Evolutionary conservation across 2,113 vertebrate species (phyloP).

Genomic region (Saccopteryx leptura): DNA sequence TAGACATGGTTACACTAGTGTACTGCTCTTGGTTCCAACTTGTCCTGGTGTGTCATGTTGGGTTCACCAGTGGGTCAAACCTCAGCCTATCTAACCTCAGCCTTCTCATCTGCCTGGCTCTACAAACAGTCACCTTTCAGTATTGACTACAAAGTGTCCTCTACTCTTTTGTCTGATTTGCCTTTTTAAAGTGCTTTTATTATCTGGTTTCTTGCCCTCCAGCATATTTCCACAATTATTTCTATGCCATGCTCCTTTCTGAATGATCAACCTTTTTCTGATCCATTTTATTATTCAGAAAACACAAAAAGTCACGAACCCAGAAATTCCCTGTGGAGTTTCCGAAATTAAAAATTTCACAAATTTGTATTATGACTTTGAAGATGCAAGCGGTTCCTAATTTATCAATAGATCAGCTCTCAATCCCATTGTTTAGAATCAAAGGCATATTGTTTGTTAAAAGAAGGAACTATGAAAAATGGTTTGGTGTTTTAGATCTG

Average conservation of each 20-base stretch:
- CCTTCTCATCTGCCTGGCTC: not conserved
- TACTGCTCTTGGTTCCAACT: not conserved
- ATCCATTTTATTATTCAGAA: not conserved
- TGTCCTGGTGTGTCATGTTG: not conserved
- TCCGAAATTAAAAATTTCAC: not conserved
- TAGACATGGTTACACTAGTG: not conserved
- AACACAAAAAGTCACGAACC: not conserved
- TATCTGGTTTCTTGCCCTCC: not conserved
- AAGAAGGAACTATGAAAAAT: not conserved
- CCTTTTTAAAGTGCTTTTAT: not conserved
- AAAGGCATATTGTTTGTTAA: not conserved
- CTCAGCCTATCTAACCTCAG: not conserved
- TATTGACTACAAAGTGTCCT: not conserved
- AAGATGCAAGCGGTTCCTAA: slow-evolving; percentile 5
- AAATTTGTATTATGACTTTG: not conserved
- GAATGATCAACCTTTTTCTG: not conserved
- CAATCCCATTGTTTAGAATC: not conserved
- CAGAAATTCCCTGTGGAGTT: not conserved
- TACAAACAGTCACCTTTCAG: not conserved
- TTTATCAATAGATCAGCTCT: not conserved
- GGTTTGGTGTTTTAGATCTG: not conserved
- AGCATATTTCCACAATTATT: not conserved
- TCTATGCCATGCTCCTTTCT: not conserved
- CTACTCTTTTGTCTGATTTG: not conserved
- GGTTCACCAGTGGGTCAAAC: not conserved